phyloP scores from a whole-genome alignment of 2,113 vertebrate species.

The Corythoichthys haematopterus region DNA sequence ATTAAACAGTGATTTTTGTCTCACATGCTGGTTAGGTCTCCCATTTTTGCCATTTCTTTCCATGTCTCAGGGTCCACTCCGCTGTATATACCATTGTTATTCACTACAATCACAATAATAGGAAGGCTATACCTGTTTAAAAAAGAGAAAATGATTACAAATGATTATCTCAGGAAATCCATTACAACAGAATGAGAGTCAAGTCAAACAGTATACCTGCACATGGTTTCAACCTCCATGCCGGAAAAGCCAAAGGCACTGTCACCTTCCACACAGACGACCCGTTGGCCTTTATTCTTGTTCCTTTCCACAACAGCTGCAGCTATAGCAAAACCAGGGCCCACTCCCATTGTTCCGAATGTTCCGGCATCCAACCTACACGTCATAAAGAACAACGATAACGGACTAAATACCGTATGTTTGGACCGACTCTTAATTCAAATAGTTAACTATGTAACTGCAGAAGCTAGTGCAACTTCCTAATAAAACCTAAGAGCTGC shows the following conservation, averaged over 20 bases:
- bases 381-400: background rate
- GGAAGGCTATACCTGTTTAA: slow-evolving; percentile 83
- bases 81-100: slow-evolving; percentile 96
- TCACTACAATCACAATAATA: slow-evolving; percentile 85
- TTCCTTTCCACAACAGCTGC: slow-evolving; percentile 81
- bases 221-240: slow-evolving; percentile 96
- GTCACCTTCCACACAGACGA: slow-evolving; percentile 92
- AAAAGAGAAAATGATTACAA: background rate
- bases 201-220: slow-evolving; percentile 74
- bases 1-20: slow-evolving; percentile 24
- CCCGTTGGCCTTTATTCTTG: slow-evolving; percentile 55
- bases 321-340: slow-evolving; percentile 90
- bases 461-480: background rate
- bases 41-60: slow-evolving; percentile 77
- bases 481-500: slow-evolving; percentile 1
- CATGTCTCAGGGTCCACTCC: slow-evolving; percentile 82
- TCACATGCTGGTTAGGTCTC: slow-evolving; percentile 76
- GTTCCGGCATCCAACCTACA: slow-evolving; percentile 92
- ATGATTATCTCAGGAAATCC: background rate
- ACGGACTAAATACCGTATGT: background rate
- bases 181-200: background rate
- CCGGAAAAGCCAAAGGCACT: slow-evolving; percentile 97
- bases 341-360: slow-evolving; percentile 96
- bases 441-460: background rate
- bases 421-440: background rate